These are phyloP conservation scores for Diphyllodes magnificus DNA, from an alignment of 2,113 vertebrate species.

Conservation along the genomic window DNA sequence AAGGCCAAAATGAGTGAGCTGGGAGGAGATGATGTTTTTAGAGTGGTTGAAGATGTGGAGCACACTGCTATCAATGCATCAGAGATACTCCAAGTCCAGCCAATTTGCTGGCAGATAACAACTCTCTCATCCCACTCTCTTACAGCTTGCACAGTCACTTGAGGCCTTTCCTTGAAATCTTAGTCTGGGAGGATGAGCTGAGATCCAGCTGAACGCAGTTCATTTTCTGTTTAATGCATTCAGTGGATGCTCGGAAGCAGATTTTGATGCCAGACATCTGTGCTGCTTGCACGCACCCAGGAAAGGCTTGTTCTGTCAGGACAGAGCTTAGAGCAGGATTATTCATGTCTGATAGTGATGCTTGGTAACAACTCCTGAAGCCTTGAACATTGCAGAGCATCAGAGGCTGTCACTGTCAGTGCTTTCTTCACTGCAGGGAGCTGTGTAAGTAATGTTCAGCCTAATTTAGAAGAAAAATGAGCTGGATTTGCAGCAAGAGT, in stretches of 20 bases:
- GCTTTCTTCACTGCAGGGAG: slow-evolving; percentile 69
- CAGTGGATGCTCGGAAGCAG: slow-evolving; percentile 2
- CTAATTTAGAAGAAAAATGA: slow-evolving; percentile 66
- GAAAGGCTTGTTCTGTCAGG: not conserved
- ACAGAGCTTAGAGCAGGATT: slow-evolving; percentile 35
- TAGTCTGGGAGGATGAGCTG: not conserved
- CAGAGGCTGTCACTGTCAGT: slow-evolving; percentile 62
- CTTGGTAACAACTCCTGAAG: slow-evolving; percentile 56
- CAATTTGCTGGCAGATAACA: not conserved
- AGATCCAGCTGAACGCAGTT: not conserved
- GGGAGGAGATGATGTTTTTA: not conserved
- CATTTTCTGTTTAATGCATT: not conserved
- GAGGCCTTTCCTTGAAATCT: not conserved
- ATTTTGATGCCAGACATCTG: slow-evolving; percentile 36
- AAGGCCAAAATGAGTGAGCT: not conserved
- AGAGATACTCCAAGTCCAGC: not conserved
- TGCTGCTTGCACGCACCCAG: not conserved
- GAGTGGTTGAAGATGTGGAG: not conserved
- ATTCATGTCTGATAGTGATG: not conserved
- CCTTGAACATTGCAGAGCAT: slow-evolving; percentile 58
- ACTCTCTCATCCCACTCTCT: not conserved
- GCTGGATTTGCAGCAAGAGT: slow-evolving; percentile 59
- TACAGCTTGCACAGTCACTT: not conserved
- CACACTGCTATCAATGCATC: not conserved
- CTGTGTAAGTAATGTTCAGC: slow-evolving; percentile 63